These are phyloP conservation scores for Apamea epomidion DNA, from an alignment of 2,888 invertebrate genomes.

Conservation along the genomic window DNA sequence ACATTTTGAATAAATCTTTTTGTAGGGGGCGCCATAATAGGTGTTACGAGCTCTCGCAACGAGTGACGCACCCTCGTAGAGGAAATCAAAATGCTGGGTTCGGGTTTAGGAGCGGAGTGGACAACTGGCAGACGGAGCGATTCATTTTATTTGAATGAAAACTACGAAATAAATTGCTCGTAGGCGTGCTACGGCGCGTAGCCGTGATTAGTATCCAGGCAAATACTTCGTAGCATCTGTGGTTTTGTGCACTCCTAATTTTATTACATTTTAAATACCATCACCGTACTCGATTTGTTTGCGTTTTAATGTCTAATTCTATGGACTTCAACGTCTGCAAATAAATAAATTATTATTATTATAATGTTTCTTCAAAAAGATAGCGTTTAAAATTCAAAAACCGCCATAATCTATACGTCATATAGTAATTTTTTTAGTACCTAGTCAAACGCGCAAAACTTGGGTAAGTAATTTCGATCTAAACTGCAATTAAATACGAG, in stretches of 20 bases:
- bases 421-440: neutral
- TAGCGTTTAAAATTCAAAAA: neutral
- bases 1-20: slow-evolving; percentile 90
- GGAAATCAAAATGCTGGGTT: slow-evolving; percentile 82
- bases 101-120: slow-evolving; percentile 72
- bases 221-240: neutral
- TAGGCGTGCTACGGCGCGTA: neutral
- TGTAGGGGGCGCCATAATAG: slow-evolving; percentile 87
- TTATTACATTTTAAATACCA: neutral
- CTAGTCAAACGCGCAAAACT: neutral
- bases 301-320: too few species aligned
- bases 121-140: slow-evolving; percentile 45
- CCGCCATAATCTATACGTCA: neutral
- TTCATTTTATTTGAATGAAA: neutral
- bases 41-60: slow-evolving; percentile 82
- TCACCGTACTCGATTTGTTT: neutral
- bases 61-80: slow-evolving; percentile 84
- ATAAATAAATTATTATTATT: too few species aligned
- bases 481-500: neutral
- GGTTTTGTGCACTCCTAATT: neutral
- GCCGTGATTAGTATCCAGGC: neutral
- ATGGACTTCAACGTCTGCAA: too few species aligned
- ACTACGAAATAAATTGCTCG: neutral
- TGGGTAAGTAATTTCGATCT: neutral
- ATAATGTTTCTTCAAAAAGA: neutral